A percentile compares a stretch with the other conserved stretches of the same genome.
phyloP scores from a whole-genome alignment of 2,797 vertebrate species.

The Menidia menidia region DNA sequence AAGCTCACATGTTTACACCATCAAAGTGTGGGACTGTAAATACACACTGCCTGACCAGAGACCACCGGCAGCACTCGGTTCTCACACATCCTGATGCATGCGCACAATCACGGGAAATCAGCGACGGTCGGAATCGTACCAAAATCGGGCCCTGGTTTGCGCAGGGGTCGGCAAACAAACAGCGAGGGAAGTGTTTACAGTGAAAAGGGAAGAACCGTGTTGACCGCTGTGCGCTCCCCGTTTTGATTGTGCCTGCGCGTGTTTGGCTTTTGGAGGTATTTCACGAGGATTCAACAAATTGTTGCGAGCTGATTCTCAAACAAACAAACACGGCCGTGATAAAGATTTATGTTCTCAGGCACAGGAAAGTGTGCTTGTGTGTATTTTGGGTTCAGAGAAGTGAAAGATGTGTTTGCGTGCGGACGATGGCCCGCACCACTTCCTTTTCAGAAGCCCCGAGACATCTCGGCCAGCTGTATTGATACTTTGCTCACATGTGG shows the following conservation, averaged over 20 bases:
- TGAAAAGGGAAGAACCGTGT: conserved; percentile 37
- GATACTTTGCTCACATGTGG: conserved; percentile 37
- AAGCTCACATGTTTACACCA: conserved; percentile 39
- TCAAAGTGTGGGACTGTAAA: conserved; percentile 23
- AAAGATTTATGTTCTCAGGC: conserved; percentile 21
- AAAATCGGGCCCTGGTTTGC: conserved; percentile 53
- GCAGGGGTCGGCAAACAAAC: conserved; percentile 55
- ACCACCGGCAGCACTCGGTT: conserved; percentile 29
- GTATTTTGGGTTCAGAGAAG: conserved; percentile 44
- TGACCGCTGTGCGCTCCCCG: conserved; percentile 5
- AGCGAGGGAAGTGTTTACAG: conserved; percentile 50
- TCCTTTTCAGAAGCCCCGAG: conserved; percentile 61
- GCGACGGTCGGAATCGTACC: conserved; percentile 30
- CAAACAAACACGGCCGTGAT: conserved; percentile 41
- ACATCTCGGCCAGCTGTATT: conserved; percentile 57
- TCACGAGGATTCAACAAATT: conserved; percentile 41
- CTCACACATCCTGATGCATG: conserved; percentile 57
- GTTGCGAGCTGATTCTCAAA: conserved; percentile 24
- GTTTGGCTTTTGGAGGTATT: conserved; percentile 23
- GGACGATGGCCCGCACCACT: conserved; percentile 55
- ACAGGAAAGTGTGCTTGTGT: conserved; percentile 18
- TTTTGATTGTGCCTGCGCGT: conserved; percentile 6
- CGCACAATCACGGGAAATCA: conserved; percentile 66
- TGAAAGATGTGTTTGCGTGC: conserved; percentile 58
- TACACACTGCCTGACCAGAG: conserved; percentile 26